phyloP scores from a whole-genome alignment of 2,888 invertebrate species.

The Drosophila falleni region DNA sequence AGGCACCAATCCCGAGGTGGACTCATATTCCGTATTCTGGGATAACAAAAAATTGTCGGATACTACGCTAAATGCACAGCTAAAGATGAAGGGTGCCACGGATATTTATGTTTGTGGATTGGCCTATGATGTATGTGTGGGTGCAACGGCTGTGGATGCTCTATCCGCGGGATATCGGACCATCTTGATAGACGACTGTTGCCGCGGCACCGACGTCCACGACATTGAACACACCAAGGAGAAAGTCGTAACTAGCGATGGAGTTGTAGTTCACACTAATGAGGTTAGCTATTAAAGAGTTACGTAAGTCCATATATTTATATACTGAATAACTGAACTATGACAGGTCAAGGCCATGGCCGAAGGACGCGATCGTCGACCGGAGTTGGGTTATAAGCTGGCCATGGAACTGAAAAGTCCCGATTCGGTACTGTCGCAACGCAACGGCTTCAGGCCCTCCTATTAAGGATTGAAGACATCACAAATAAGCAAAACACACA shows the following conservation, averaged over 20 bases:
- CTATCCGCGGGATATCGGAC: slow-evolving; percentile 96
- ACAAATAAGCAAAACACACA: slow-evolving; percentile 25
- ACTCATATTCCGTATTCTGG: slow-evolving; percentile 99
- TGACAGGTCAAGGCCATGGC: slow-evolving; percentile 93
- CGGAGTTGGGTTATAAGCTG: slow-evolving; percentile 94
- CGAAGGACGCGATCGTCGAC: slow-evolving; percentile 93
- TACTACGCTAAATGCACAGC: slow-evolving; percentile 93
- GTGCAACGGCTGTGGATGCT: slow-evolving; percentile 94
- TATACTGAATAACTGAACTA: not conserved
- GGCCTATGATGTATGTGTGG: slow-evolving; percentile 98
- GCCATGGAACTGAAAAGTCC: slow-evolving; percentile 92
- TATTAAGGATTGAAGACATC: slow-evolving; percentile 49
- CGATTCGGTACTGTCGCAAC: slow-evolving; percentile 85
- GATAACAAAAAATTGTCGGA: slow-evolving; percentile 97
- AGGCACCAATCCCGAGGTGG: slow-evolving; percentile 97
- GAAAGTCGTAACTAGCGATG: slow-evolving; percentile 90
- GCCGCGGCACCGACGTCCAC: slow-evolving; percentile 93
- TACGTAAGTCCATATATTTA: not conserved
- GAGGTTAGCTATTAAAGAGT: slow-evolving; percentile 86
- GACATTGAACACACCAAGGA: slow-evolving; percentile 94
- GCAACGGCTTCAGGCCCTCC: slow-evolving; percentile 77
- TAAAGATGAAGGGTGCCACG: slow-evolving; percentile 92
- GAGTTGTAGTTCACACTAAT: slow-evolving; percentile 92
- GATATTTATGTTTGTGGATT: slow-evolving; percentile 98
- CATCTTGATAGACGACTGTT: slow-evolving; percentile 95